Base-by-base conservation (phyloP, 2,797 vertebrate species). In the Phalloptychus januarius region DNA sequence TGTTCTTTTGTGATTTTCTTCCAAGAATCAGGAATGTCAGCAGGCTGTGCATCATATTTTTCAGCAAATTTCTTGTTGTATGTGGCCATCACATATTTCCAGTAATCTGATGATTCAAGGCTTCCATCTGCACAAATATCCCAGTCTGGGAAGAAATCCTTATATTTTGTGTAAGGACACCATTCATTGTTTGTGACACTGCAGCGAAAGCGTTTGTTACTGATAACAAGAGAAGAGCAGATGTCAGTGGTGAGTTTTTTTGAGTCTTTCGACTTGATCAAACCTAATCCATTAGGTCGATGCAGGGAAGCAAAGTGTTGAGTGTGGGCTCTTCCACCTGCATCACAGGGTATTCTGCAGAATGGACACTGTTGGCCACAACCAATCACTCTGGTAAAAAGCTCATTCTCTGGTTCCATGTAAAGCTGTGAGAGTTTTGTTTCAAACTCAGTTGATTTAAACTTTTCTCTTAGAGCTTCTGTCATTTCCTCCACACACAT, bases 301-400 rank as follows among this genome's bases (percentile, higher is more conserved):
- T 95, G 95, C 4, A 61, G 0, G 7, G 75, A 25, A 54, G 92
- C 69, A 18, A 13, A 76, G 36, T 96, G 95, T 0, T 91, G 16
- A 4, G 1, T 11, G 44, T 96, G 94, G 0, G 0, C n/a, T 0
- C 18, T 11, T 38, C 78, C 92, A 80, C 65, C 91, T 38, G 88
- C 90, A 1, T 94, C 94, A 92, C 94, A 95, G 0, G 94, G 88
- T 0, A 54, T 79, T 38, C 0, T 25, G 31, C 95, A 96, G 74
- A 95, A 95, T 0, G 95, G 95, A 86, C 95, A 95, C 78, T 83
- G 89, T 76, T 87, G 71, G 7, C 94, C 92, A 91, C 95, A 95
- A 58, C 93, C 95, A 79, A 94, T 82, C 44, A 95, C 13, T 33
- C 7, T 76, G 1, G 12, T 87, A 45, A 94, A 94, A 38, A 95